Percentiles rank a stretch among this genome's conserved stretches.
phyloP scores from a whole-genome alignment of 2,797 vertebrate genomes.

The Limnodromus scolopaceus region DNA sequence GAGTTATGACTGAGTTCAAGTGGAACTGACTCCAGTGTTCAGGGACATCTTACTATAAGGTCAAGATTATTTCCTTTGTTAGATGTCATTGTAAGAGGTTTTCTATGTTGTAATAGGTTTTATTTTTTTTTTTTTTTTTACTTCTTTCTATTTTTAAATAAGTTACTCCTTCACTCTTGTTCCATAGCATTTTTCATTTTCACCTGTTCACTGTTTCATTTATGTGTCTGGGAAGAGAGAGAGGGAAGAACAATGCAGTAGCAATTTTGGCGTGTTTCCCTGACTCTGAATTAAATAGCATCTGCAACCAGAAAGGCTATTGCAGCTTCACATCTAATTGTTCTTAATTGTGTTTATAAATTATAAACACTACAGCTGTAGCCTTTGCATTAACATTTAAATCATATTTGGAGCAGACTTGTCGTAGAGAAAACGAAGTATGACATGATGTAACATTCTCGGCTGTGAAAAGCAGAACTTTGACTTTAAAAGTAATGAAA shows the following conservation, averaged over 20 bases:
- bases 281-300: not conserved
- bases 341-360: constrained; percentile 49
- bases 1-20: not conserved
- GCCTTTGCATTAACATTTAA: constrained; percentile 5
- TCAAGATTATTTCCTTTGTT: not conserved
- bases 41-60: not conserved
- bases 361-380: constrained; percentile 28
- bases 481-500: not conserved
- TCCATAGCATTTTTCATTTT: not conserved
- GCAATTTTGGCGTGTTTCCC: not conserved
- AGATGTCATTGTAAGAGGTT: not conserved
- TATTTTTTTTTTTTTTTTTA: not conserved
- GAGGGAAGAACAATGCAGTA: not conserved
- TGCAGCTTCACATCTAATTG: constrained; percentile 23
- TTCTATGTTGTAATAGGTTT: not conserved
- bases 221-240: not conserved
- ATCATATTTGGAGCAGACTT: not conserved
- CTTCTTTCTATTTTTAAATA: not conserved
- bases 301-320: not conserved
- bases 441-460: not conserved
- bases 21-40: not conserved
- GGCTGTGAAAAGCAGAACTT: not conserved
- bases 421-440: not conserved
- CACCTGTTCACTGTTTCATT: not conserved
- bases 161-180: not conserved